Evolutionary conservation across 23 tunicate genomes (phyloP).

Genomic region (Trididemnum miniatum): DNA sequence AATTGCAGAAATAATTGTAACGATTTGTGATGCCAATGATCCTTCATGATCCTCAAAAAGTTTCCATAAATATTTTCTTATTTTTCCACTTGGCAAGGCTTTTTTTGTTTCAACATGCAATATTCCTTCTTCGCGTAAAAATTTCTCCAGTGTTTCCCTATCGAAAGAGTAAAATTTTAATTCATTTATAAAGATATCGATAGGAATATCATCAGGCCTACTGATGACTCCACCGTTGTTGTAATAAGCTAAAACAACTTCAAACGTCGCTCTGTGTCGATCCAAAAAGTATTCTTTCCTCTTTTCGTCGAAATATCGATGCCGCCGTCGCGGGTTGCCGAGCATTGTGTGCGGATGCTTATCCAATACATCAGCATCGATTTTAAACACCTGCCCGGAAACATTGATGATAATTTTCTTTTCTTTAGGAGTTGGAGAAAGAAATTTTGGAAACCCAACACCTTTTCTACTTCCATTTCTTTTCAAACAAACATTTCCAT

Average conservation of each 20-base stretch:
- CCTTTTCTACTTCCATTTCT: no score
- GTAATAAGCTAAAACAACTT: constrained; percentile 62
- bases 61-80: constrained; percentile 64
- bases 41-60: constrained; percentile 85
- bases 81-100: constrained; percentile 49
- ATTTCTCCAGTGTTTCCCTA: constrained; percentile 59
- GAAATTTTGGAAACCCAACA: no score
- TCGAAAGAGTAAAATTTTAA: constrained; percentile 69
- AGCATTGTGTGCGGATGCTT: constrained; percentile 77
- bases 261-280: constrained; percentile 82
- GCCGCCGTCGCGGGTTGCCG: constrained; percentile 58
- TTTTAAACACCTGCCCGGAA: constrained; percentile 64
- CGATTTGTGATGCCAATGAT: constrained; percentile 35
- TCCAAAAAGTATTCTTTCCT: constrained; percentile 84
- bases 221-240: constrained; percentile 49
- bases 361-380: constrained; percentile 36
- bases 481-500: no score
- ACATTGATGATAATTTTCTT: constrained; percentile 62
- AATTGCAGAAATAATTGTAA: constrained; percentile 77
- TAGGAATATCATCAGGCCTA: constrained; percentile 92
- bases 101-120: constrained; percentile 44
- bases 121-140: constrained; percentile 75
- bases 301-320: constrained; percentile 52
- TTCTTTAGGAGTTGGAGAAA: constrained; percentile 26
- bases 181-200: constrained; percentile 95